Conservation (phyloP, 2,797 vertebrate species). For the Platalea minor region DNA sequence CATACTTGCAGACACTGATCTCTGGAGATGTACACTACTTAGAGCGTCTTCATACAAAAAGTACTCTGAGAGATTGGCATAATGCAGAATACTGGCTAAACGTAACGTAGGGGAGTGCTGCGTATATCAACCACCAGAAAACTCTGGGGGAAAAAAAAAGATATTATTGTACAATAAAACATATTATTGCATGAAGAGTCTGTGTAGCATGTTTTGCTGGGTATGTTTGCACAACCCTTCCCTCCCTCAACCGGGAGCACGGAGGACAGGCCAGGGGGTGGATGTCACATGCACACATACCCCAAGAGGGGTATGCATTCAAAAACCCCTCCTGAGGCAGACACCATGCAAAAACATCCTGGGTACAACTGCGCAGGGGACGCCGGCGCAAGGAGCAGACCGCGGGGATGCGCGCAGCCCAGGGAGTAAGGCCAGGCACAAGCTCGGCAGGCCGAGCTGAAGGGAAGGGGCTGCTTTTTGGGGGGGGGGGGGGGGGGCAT, state of each 20-base stretch:
- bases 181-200: rapidly evolving
- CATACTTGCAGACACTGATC: rapidly evolving
- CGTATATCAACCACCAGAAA: neutral
- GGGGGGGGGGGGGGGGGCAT: too few species aligned
- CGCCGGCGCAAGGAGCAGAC: rapidly evolving
- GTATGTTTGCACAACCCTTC: rapidly evolving
- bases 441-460: too few species aligned
- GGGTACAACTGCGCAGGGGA: rapidly evolving
- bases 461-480: neutral
- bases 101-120: rapidly evolving
- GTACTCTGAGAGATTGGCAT: rapidly evolving
- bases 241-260: rapidly evolving
- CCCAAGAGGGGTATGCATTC: rapidly evolving
- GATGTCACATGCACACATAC: rapidly evolving
- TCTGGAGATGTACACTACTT: neutral
- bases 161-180: neutral
- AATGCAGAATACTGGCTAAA: neutral
- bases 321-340: neutral
- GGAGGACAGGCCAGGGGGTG: too few species aligned
- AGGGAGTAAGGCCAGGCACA: neutral
- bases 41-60: neutral
- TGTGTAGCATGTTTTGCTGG: rapidly evolving
- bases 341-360: rapidly evolving
- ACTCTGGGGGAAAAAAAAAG: rapidly evolving
- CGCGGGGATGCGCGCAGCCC: rapidly evolving